Base-by-base conservation (phyloP, 2,888 invertebrate genomes). In the Scaptomyza caliginosa region DNA sequence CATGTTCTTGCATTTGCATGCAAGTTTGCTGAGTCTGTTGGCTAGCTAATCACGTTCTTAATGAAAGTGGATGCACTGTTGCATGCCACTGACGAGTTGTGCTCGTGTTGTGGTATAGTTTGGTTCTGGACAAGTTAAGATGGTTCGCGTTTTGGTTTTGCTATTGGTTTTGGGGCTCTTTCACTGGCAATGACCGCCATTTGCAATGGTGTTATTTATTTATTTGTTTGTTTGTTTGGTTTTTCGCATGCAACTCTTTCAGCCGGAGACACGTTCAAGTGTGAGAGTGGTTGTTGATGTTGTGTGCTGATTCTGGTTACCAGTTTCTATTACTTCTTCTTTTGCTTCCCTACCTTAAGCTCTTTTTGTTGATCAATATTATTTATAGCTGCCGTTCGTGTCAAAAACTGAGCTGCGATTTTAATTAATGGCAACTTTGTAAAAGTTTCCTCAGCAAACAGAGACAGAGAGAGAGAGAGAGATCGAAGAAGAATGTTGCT, bases 11-110 rank as follows among this genome's bases (percentile, higher is more conserved):
- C 59, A 79, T 82, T 86, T 87, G 81, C 85, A 85, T 85, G 87
- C 75, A 71, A 75, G 45, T 62, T 74, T 65, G 67, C 64, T 28
- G 55, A 40, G 59, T 24, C 49, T 51, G 67, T 42, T 64, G 62
- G 80, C 84, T 86, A 88, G 83, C 84, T 86, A 88, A 86, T 86
- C 86, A 88, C 86, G 88, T 85, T 88, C 82, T 70, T 81, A 85
- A 85, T 88, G 88, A 85, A 85, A 85, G 88, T 85, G 88, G 81
- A 69, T 77, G 74, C 65, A 52, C 26, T 70, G 62, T 10, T 36
- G 58, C 62, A 60, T 58, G 63, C 21, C 28, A 5, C 58, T 62
- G 65, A 56, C 38, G 38, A 43, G 60, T 38, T 49, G 43, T 56
- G 52, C 40, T 74, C 74, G 74, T 68, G 72, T 16, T 34, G 34